Percentiles rank a stretch among this genome's conserved stretches.
Conservation (phyloP, 2,888 invertebrate genomes). For the Phragmatobia fuliginosa region DNA sequence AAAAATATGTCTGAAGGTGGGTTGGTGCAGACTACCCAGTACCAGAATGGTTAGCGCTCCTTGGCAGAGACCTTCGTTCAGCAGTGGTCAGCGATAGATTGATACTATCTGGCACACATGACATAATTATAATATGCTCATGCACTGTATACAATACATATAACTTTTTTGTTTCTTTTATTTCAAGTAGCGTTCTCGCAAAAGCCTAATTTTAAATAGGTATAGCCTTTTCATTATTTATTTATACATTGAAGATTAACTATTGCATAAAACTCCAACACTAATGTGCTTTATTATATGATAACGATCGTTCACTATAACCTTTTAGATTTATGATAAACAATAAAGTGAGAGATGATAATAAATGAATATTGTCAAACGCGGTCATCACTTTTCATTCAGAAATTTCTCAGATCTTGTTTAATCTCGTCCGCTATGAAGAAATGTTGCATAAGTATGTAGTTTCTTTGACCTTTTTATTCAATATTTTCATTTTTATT, state of each 20-base stretch:
- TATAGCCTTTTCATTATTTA: no score
- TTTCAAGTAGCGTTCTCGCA: not conserved
- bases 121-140: no score
- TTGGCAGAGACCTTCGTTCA: no score
- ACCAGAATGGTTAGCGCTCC: no score
- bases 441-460: constrained; percentile 33
- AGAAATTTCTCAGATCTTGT: constrained; percentile 23
- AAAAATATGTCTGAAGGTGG: no score
- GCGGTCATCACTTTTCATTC: constrained; percentile 7
- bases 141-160: no score
- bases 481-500: constrained; percentile 35
- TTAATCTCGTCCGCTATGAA: constrained; percentile 18
- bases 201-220: no score
- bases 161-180: no score
- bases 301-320: constrained; percentile 27
- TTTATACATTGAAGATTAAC: not conserved
- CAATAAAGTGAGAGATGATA: constrained; percentile 31
- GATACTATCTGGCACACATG: no score
- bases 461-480: constrained; percentile 36
- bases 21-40: no score
- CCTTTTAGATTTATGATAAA: constrained; percentile 20
- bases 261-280: not conserved
- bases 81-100: no score
- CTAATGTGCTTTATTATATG: constrained; percentile 15
- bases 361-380: constrained; percentile 28